phyloP scores from a whole-genome alignment of 1,140 invertebrate species.

The Paramacrobiotus metropolitanus region DNA sequence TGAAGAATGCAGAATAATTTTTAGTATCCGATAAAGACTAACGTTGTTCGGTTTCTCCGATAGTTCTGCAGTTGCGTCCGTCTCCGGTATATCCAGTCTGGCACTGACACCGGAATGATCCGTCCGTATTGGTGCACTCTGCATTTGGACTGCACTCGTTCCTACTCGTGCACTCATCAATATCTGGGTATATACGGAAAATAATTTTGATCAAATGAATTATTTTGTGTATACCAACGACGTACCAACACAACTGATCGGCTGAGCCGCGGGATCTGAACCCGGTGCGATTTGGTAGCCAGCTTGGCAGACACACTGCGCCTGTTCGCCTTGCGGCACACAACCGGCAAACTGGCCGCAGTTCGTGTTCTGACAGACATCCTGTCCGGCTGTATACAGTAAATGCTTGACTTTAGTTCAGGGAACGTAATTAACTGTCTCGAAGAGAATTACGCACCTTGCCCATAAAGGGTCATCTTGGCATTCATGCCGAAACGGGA shows the following conservation, averaged over 20 bases:
- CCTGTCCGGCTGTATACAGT: not conserved
- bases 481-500: slow-evolving; percentile 12
- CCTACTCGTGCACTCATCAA: slow-evolving; percentile 58
- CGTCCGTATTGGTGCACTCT: slow-evolving; percentile 52
- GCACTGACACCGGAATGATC: slow-evolving; percentile 49
- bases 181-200: slow-evolving; percentile 37
- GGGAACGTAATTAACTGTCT: not conserved
- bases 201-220: too few relatives aligned
- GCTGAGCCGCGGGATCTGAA: slow-evolving; percentile 3
- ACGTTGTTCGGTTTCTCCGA: not conserved
- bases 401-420: not conserved
- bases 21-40: too few relatives aligned
- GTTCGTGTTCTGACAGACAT: slow-evolving; percentile 15
- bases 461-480: slow-evolving; percentile 6
- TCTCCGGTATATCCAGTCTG: slow-evolving; percentile 33
- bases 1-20: too few relatives aligned
- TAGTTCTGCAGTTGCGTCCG: slow-evolving; percentile 23
- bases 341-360: slow-evolving; percentile 20
- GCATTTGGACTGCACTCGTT: slow-evolving; percentile 57
- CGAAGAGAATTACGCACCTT: not conserved
- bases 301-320: slow-evolving; percentile 19
- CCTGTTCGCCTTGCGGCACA: slow-evolving; percentile 15
- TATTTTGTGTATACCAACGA: not conserved
- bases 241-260: not conserved
- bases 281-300: slow-evolving; percentile 17